phyloP scores from a whole-genome alignment of 2,888 invertebrate species.

The Danaus chrysippus region DNA sequence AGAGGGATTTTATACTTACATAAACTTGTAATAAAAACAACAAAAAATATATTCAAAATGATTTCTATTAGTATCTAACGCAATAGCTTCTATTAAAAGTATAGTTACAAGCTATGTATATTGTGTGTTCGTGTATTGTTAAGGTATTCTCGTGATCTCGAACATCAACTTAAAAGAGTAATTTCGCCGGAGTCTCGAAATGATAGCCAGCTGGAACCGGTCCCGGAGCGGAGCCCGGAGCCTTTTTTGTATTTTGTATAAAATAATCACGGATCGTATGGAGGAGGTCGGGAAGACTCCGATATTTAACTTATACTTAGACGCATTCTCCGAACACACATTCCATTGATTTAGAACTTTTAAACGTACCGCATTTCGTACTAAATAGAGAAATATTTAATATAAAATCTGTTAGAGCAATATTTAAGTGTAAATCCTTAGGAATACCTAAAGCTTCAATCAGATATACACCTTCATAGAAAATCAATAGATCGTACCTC shows the following conservation, averaged over 20 bases:
- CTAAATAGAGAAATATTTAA: too few species aligned
- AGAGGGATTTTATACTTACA: too few species aligned
- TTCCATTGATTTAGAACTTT: too few species aligned
- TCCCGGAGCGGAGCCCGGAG: slow-evolving; percentile 11
- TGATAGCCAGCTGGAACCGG: slow-evolving; percentile 30
- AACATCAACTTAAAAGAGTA: slow-evolving; percentile 25
- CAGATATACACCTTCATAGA: not conserved
- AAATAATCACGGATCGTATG: slow-evolving; percentile 20
- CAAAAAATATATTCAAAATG: too few species aligned
- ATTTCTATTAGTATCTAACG: too few species aligned
- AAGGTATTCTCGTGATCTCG: slow-evolving; percentile 16
- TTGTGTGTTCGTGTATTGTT: not conserved
- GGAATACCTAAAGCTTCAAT: not conserved
- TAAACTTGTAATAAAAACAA: too few species aligned
- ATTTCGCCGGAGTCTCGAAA: slow-evolving; percentile 29
- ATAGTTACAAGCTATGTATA: not conserved
- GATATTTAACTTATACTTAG: too few species aligned
- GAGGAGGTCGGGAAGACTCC: too few species aligned
- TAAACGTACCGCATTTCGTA: too few species aligned
- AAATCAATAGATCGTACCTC: slow-evolving; percentile 1
- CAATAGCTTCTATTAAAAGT: not conserved
- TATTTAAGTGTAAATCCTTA: not conserved
- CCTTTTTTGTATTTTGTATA: slow-evolving; percentile 38
- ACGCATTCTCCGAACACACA: not conserved
- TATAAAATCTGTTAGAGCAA: too few species aligned